Base-by-base conservation (phyloP, 2,888 invertebrate genomes). In the Podabrus alpinus region DNA sequence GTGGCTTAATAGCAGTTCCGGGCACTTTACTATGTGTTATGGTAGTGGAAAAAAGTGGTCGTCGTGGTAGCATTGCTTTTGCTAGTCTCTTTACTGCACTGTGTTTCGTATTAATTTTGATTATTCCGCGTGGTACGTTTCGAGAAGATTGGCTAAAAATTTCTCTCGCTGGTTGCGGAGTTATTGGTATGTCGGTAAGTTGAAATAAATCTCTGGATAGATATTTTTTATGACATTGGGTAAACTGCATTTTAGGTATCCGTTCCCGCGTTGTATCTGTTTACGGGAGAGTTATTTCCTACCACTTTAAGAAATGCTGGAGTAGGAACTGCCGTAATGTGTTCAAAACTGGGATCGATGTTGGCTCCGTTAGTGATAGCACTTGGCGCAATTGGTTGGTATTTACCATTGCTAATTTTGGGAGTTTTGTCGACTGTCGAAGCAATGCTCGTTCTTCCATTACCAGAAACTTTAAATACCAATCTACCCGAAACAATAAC, bases 291-390 rank as follows among this genome's bases (percentile, higher is more conserved):
- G 86, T 85, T 95, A 45, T 95, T 92, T 83, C 95, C 95, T 10
- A 95, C 95, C 0, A 89, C 93, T 15, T 90, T 94, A 3, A 89
- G 95, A 15, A 95, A 95, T 83, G 91, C 92, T 15, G 94, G 94
- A 1, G 90, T 95, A 67, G 94, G 94, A 10, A 89, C 91, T 1
- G 92, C 93, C 67, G 92, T 94, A 0, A 93, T 92, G 87, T 93
- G 92, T 81, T 93, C 94, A 1, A 89, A 95, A 77, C 87, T 95
- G 66, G 95, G 94, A n/a, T 94, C 94, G 0, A 93, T 95, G 90
- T 81, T 92, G 15, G 85, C 87, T 1, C 87, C 87, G 1, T 72
- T 87, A 11, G 76, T 87, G 7, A 82, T 86, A 45, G 79, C 84
- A 1, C 75, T 86, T 59, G 82, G 84, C 25, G 82, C 81, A 13